Base-by-base conservation (phyloP, 1,140 invertebrate genomes). In the Calosoma granatense region DNA sequence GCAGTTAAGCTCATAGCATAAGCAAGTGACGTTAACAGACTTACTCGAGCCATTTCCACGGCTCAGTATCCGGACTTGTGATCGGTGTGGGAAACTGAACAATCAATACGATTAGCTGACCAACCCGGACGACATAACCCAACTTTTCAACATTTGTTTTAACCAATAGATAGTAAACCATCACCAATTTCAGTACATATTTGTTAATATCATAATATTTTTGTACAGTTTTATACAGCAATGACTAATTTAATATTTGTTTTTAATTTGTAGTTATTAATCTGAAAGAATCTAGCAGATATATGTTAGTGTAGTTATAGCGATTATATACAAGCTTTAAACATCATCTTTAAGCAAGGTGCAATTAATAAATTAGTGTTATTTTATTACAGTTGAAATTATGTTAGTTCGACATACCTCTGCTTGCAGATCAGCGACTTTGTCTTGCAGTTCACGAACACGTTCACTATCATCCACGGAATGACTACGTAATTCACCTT, bases 401-500 rank as follows among this genome's bases (percentile, higher is more conserved):
- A 15, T 53, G 20, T 53, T 58, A 43, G 58, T 55, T n/a, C n/a
- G 58, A 71, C 73, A 74, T 77, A 94, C 92, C 85, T 96, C 92
- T 36, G 92, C 90, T 75, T 93, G 90, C 14, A 94, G 76, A 74
- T 95, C 90, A 22, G 85, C 89, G 57, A 95, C 84, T 72, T 89
- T 89, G 74, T 94, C 92, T 71, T 93, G 90, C 39, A 95, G 76
- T 65, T 94, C 91, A 52, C 90, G 81, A 15, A 92, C 87, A 66
- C 85, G 81, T 57, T 91, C 89, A 57, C 86, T 88, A 64, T 92
- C 88, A 58, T 88, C 87, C 59, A 86, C 74, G 0, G 66, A 66
- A 68, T 86, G 88, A 56, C 83, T 85, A 59, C 88, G 78, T 26
- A 97, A 76, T 71, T 94, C 90, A 20, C 90, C 88, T 71, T 93